Evolutionary conservation across 1,140 invertebrate species (phyloP), one percentile per base, ranked within the genome.

Genomic region (Dolichoris vasculosae): DNA sequence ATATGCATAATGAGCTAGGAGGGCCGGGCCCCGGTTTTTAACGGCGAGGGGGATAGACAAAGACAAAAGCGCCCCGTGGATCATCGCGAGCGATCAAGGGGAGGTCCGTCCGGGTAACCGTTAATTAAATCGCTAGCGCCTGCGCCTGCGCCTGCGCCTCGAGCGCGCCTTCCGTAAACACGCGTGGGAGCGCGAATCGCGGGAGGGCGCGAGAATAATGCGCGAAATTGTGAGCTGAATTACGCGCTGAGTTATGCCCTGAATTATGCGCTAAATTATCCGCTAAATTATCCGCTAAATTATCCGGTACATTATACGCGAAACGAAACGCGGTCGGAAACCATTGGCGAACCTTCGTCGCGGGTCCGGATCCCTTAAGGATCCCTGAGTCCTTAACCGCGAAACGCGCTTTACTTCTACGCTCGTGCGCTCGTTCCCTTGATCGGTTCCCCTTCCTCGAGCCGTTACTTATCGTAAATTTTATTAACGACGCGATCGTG

Each of bases 71-170:
- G 63, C n/a, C 30, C 30, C 67, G 67, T 32, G 30, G 32, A 23
- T 30, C 11, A 23, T 63, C n/a, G 32, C 17, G 63, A 9, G n/a
- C 8, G 7, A 30, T 2, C n/a, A 17, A 30, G 15, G n/a, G 26
- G n/a, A 51, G 30, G 30, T 8, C 23, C 40, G 78, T 11, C 38
- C 30, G 67, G 0, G 26, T 59, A 78, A 69, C 76, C 67, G 76
- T 84, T 84, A 71, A 84, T 84, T 84, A 84, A 84, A 84, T 78
- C 32, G 51, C 82, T 55, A 2, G 51, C 15, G 15, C 51, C n/a
- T n/a, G n/a, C n/a, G n/a, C n/a, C n/a, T n/a, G n/a, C n/a, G n/a
- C n/a, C n/a, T n/a, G n/a, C n/a, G n/a, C n/a, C n/a, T n/a, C n/a
- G n/a, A n/a, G n/a, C n/a, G 69, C 64, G 38, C 64, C 64, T 32